Evolutionary conservation across 2,113 vertebrate genomes (phyloP), one percentile per base, ranked within the genome.

Genomic region (Hystrix cristata): DNA sequence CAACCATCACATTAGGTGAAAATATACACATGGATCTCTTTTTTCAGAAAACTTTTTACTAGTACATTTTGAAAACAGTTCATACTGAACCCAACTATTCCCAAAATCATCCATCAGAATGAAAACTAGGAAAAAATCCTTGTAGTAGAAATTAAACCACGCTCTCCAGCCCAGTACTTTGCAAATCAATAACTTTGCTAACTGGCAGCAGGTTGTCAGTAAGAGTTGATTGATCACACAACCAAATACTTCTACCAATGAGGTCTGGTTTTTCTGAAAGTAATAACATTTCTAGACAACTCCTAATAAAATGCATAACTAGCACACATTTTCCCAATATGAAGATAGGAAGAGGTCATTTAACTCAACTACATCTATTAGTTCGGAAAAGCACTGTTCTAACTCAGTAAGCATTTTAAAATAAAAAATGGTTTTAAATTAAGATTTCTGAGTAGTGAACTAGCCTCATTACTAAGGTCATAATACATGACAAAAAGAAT

Each of bases 91-190:
- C 55, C 9, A 86, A 86, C 60, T 71, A 92, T 60, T 65, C 53
- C 38, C 74, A 43, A 83, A 94, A 34, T 6, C 74, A 93, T 57
- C 51, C 57, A 91, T n/a, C 86, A 95, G 31, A 93, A 71, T 83
- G 67, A 83, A 93, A 94, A 71, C n/a, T 55, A 94, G 29, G 29
- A 21, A 83, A 96, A 97, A 87, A n/a, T 60, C 5, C 71, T 83
- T 92, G 72, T 55, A 55, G 43, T 65, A 92, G 48, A 62, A 90
- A 80, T 89, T 80, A 94, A 64, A 94, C 69, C 87, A 95, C 38
- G 78, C 16, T 83, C 38, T 89, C 55, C 43, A 83, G 62, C 69
- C 65, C 7, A 95, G 3, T 43, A 83, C 83, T 95, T 89, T 57
- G 55, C 10, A 87, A 90, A 79, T 79, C 34, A 94, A 34, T 90